Conservation (phyloP, 1,140 invertebrate genomes). For the Mercenaria mercenaria region DNA sequence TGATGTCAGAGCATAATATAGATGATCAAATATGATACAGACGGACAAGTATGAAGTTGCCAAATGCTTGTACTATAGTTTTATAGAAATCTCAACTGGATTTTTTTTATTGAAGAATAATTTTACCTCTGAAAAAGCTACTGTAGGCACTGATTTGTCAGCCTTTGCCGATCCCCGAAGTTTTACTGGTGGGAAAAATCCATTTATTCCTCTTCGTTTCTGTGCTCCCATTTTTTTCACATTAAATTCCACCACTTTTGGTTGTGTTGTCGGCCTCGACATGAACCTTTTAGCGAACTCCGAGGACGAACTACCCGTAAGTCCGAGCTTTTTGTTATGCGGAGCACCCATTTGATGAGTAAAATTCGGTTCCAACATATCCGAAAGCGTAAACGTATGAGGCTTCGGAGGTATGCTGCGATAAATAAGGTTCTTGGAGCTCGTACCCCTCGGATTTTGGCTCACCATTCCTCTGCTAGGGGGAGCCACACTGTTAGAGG, state of each 20-base stretch:
- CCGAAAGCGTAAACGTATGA: slow-evolving; percentile 71
- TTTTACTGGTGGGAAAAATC: slow-evolving; percentile 66
- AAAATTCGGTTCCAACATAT: slow-evolving; percentile 43
- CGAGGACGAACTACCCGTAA: slow-evolving; percentile 68
- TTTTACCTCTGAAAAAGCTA: slow-evolving; percentile 15
- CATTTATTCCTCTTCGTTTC: slow-evolving; percentile 62
- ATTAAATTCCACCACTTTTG: slow-evolving; percentile 75
- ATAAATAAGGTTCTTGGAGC: slow-evolving; percentile 68
- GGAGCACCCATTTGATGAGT: neutral
- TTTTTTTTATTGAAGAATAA: too few species aligned
- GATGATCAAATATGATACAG: too few species aligned
- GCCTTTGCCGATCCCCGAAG: slow-evolving; percentile 50
- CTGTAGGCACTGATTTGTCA: neutral
- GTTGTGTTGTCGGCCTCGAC: slow-evolving; percentile 71
- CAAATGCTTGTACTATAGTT: too few species aligned
- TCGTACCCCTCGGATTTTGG: slow-evolving; percentile 30
- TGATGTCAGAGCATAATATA: too few species aligned
- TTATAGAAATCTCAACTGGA: too few species aligned
- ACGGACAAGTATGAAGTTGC: too few species aligned
- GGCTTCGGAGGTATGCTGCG: slow-evolving; percentile 74
- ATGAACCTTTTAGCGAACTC: slow-evolving; percentile 75
- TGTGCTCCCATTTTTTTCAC: slow-evolving; percentile 43
- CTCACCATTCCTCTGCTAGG: slow-evolving; percentile 30
- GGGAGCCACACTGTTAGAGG: neutral
- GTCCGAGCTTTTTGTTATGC: slow-evolving; percentile 64